These are phyloP conservation scores for Diaphora mendica DNA, from an alignment of 2,888 invertebrate genomes.

Conservation along the genomic window DNA sequence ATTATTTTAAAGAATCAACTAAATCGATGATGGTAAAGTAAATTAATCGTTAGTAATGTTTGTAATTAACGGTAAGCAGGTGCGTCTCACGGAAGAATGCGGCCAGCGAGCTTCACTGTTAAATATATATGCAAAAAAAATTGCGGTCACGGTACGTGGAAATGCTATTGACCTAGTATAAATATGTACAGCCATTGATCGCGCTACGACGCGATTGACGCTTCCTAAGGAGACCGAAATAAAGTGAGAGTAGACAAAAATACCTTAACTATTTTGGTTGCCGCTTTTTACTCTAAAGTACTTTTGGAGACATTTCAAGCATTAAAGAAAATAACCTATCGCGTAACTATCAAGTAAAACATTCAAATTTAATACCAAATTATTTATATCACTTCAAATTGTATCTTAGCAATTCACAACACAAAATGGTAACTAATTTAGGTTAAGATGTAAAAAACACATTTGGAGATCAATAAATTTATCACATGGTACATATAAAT, in stretches of 20 bases:
- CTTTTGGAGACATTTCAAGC: too few species aligned
- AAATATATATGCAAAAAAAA: constrained; percentile 35
- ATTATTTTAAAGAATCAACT: not conserved
- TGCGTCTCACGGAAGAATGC: constrained; percentile 39
- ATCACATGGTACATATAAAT: too few species aligned
- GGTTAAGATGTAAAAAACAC: not conserved
- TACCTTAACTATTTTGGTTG: too few species aligned
- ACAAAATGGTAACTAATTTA: too few species aligned
- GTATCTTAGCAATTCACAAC: not conserved
- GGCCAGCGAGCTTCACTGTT: constrained; percentile 30
- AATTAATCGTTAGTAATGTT: not conserved
- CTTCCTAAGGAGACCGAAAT: not conserved
- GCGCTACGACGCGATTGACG: not conserved
- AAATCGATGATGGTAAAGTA: not conserved
- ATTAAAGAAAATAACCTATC: too few species aligned
- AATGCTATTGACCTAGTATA: constrained; percentile 40
- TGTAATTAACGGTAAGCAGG: constrained; percentile 33
- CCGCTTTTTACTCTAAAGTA: too few species aligned
- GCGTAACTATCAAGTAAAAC: too few species aligned
- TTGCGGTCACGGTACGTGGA: constrained; percentile 39
- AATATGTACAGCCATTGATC: not conserved
- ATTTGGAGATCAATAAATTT: not conserved
- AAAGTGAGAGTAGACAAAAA: too few species aligned
- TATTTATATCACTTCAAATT: not conserved
- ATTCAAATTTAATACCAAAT: not conserved